phyloP scores from a whole-genome alignment of 2,113 vertebrate species.

The Terrapene triunguis region DNA sequence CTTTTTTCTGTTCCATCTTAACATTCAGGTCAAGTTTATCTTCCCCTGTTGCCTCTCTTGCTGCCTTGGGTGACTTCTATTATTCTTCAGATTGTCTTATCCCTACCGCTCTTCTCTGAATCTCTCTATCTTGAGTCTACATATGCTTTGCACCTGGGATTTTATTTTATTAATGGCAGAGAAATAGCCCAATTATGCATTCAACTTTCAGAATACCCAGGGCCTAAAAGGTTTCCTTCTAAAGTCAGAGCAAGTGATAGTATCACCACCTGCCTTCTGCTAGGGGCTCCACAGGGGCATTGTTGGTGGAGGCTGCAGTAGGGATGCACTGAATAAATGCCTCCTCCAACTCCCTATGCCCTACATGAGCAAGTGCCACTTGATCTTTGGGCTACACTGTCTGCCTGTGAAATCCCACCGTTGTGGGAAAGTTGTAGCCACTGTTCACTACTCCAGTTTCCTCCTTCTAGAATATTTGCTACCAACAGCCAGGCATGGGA shows the following conservation, averaged over 20 bases:
- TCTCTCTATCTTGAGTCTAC: neutral
- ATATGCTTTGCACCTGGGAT: neutral
- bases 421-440: neutral
- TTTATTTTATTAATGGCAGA: neutral
- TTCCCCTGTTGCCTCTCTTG: neutral
- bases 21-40: conserved; percentile 3
- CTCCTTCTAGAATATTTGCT: neutral
- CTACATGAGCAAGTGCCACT: neutral
- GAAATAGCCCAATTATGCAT: neutral
- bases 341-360: neutral
- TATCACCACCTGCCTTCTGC: neutral
- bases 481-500: neutral
- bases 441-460: neutral
- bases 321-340: neutral
- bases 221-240: neutral
- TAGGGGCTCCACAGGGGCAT: neutral
- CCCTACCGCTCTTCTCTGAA: neutral
- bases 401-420: neutral
- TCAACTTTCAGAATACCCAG: neutral
- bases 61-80: neutral
- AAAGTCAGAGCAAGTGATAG: neutral
- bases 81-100: conserved; percentile 2
- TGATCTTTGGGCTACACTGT: neutral
- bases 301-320: neutral
- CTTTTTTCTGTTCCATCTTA: conserved; percentile 5